Base-by-base conservation (phyloP, 2,797 vertebrate genomes). In the Lophotriccus pileatus region DNA sequence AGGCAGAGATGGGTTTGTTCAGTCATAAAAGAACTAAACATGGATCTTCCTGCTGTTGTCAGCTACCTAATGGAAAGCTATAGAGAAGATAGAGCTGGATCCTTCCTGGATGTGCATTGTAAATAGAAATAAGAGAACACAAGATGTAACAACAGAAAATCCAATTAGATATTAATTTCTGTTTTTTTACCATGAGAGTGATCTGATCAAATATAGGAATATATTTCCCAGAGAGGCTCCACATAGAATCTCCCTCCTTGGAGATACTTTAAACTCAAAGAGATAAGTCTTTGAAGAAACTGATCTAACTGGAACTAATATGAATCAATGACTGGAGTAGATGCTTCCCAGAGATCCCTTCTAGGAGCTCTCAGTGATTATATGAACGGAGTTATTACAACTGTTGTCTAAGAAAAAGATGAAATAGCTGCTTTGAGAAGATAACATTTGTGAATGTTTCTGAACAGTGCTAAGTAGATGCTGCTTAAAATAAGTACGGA, bases 371-470 rank as follows among this genome's bases (percentile, higher is more conserved):
- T 56, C 9, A 27, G 9, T 68, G 59, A 50, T 27, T 69, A 36
- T 72, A 25, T 46, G 46, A 84, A n/a, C 22, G 53, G 30, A 41
- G 4, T 56, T 58, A 46, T 55, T 84, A 28, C 4, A 47, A 23
- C 4, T 1, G 6, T 68, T 80, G 30, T 64, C 34, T 47, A 64
- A 78, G 43, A 32, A 76, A 68, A 63, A 28, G 20, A 41, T 36
- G 7, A 14, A 58, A 49, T 60, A 76, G 19, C 39, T 95, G 8
- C n/a, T 73, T 58, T 91, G 72, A 60, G 27, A 56, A 24, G 23
- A 36, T 47, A 80, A 77, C 1, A 5, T 64, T 59, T 67, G 18
- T 0, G 0, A 36, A 30, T 0, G 3, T 73, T 77, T 89, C 43
- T 32, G 36, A 73, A 44, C 28, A 84, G 12, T 23, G 8, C 8